These are phyloP conservation scores for Acanthosepion lycidas DNA, from an alignment of 2,888 invertebrate genomes.

Conservation along the genomic window DNA sequence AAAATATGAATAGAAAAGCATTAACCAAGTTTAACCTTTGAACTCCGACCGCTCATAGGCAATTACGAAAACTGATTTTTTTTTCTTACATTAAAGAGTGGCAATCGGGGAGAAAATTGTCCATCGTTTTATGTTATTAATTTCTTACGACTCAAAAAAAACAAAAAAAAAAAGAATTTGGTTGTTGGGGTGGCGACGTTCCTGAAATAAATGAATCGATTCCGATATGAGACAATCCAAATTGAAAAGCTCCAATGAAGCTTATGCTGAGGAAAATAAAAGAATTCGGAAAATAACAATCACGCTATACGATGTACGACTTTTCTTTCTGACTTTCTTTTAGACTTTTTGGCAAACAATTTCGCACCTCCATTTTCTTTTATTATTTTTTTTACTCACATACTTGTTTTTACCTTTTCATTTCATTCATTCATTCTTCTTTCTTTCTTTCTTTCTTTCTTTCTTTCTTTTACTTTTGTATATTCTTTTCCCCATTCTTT, in stretches of 20 bases:
- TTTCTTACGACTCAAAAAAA: background rate
- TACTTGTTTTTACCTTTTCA: too few relatives aligned
- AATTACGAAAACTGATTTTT: background rate
- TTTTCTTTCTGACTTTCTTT: background rate
- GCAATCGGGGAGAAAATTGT: background rate
- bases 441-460: too few relatives aligned
- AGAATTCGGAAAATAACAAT: background rate
- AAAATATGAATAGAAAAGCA: background rate
- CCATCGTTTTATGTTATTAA: background rate
- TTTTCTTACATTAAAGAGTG: background rate
- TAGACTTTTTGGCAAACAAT: too few relatives aligned
- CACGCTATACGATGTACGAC: background rate
- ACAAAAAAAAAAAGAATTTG: too few relatives aligned
- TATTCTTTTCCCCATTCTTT: too few relatives aligned
- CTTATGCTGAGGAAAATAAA: background rate
- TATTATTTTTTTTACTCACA: too few relatives aligned
- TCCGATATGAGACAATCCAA: background rate
- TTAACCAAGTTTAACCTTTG: background rate
- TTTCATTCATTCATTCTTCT: too few relatives aligned
- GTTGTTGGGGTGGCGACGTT: background rate
- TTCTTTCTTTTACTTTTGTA: too few relatives aligned
- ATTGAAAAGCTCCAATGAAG: too few relatives aligned
- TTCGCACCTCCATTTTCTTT: too few relatives aligned
- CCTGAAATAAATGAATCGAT: background rate
- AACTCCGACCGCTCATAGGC: background rate